Evolutionary conservation across 2,797 vertebrate genomes (phyloP), one percentile per base, ranked within the genome.

Genomic region (Squalus acanthias): DNA sequence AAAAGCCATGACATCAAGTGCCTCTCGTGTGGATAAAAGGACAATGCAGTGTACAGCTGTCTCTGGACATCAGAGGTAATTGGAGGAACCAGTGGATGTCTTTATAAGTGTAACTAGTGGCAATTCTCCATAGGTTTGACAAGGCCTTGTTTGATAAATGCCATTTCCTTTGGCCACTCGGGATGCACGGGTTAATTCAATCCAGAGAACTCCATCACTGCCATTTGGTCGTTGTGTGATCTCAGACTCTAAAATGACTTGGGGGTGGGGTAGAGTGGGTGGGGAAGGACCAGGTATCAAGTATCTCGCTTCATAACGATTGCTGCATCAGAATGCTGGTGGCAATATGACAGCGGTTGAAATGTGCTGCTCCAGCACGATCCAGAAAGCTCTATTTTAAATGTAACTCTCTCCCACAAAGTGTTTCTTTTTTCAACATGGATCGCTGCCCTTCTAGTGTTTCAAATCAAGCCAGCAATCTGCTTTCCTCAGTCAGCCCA

Each of bases 41-140:
- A 98, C 97, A 98, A 98, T 98, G 98, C 98, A 98, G 98, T 96
- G 97, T 97, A 97, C 97, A 97, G 98, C 98, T 98, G 98, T 98
- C 98, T 97, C 97, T 96, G 97, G 97, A 97, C 97, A 98, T 98
- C 98, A 98, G 97, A 97, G 96, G 96, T 98, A 98, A 98, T 96
- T 97, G 98, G 98, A 98, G 98, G 97, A 97, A 97, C 97, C 98
- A 96, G 97, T 98, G 50, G 26, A 95, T 76, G 94, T 74, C 70
- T 95, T 95, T 76, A 95, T 76, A 76, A 95, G 70, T 57, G 20
- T 57, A 15, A 76, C 29, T 33, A 13, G 26, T 76, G 67, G 70
- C 94, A 74, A 76, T n/a, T 76, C 70, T 76, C 70, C 50, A 7
- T n/a, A 76, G 46, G 93, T 24, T 70, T 95, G 22, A 57, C 94